phyloP scores from a whole-genome alignment of 1,140 invertebrate genomes.

The Zaprionus davidi region DNA sequence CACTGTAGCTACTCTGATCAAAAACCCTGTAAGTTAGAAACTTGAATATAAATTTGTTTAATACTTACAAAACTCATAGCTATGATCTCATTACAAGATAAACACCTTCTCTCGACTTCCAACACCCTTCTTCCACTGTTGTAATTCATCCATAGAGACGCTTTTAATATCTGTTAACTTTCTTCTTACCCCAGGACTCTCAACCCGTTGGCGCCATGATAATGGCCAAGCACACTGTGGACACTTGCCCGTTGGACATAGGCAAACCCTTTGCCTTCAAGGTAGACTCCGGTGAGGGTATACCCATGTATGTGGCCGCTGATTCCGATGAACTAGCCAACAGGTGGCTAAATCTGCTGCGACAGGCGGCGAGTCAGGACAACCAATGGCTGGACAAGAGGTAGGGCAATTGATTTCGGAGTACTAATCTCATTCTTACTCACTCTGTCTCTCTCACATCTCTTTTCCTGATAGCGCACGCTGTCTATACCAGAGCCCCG shows the following conservation, averaged over 20 bases:
- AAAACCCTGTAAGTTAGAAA: too few relatives aligned
- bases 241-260: conserved; percentile 76
- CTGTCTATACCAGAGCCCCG: conserved; percentile 89
- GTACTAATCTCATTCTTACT: neutral
- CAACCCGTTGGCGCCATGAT: conserved; percentile 96
- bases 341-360: conserved; percentile 91
- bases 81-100: too few relatives aligned
- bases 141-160: too few relatives aligned
- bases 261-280: conserved; percentile 88
- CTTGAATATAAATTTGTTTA: too few relatives aligned
- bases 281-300: conserved; percentile 91
- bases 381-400: conserved; percentile 92
- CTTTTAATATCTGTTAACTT: neutral
- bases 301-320: conserved; percentile 91
- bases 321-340: conserved; percentile 90
- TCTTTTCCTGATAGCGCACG: conserved; percentile 84
- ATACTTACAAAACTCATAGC: too few relatives aligned
- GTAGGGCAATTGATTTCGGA: conserved; percentile 56
- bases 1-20: too few relatives aligned
- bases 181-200: conserved; percentile 87
- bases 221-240: conserved; percentile 92
- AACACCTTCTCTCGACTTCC: too few relatives aligned
- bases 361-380: conserved; percentile 87
- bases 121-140: neutral
- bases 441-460: conserved; percentile 42